phyloP scores from a whole-genome alignment of 2,888 invertebrate genomes.

The Amphipyra berbera region DNA sequence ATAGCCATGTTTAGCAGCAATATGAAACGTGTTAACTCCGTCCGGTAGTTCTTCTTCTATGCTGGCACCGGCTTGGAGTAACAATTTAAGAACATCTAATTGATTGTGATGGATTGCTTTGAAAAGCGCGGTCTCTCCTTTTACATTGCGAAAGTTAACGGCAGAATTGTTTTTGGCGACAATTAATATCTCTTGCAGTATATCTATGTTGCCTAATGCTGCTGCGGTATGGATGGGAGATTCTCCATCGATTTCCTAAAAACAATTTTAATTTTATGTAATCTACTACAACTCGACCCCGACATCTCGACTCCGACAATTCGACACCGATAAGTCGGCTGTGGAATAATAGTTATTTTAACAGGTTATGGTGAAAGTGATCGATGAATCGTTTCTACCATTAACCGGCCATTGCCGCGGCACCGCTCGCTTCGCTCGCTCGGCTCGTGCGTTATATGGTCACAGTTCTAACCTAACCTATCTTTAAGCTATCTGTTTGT shows the following conservation, averaged over 20 bases:
- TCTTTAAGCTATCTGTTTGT: too few relatives aligned
- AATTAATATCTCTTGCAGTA: constrained; percentile 80
- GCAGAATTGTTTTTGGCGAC: constrained; percentile 60
- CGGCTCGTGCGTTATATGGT: too few relatives aligned
- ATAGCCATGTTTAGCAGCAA: constrained; percentile 77
- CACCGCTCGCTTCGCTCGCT: too few relatives aligned
- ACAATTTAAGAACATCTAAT: constrained; percentile 72
- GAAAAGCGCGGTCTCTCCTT: constrained; percentile 81
- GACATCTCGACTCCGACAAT: too few relatives aligned
- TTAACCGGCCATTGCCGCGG: too few relatives aligned
- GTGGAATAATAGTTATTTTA: too few relatives aligned
- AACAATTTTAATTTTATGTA: not conserved
- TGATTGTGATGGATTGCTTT: constrained; percentile 77
- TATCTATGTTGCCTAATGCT: constrained; percentile 74
- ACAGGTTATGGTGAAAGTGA: too few relatives aligned
- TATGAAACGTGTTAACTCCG: constrained; percentile 80
- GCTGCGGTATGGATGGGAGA: constrained; percentile 84
- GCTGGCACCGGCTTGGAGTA: constrained; percentile 77
- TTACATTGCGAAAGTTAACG: constrained; percentile 70
- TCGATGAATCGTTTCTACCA: too few relatives aligned
- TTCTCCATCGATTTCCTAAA: constrained; percentile 51
- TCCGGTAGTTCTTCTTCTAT: constrained; percentile 76
- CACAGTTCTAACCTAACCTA: too few relatives aligned
- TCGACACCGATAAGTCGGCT: too few relatives aligned
- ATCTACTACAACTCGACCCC: too few relatives aligned